Base-by-base conservation (phyloP, 2,888 invertebrate species). In the Stramonita haemastoma region DNA sequence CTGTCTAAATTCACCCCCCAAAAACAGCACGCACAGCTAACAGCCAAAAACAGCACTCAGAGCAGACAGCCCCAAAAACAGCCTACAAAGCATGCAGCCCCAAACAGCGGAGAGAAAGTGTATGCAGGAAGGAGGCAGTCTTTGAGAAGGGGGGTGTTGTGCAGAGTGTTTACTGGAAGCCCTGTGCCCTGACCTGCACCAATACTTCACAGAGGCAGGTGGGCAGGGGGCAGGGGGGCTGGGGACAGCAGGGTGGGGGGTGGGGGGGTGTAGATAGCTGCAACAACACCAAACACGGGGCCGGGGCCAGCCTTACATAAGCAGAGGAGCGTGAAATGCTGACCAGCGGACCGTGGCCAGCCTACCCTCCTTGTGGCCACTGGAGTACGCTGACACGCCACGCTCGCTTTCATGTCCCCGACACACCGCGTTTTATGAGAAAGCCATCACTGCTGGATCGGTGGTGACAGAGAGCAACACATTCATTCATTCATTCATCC, bases 261-360 rank as follows among this genome's bases (percentile, higher is more conserved):
- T 22, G 29, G 29, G 13, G 34, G 32, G 79, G 79, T 79, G 34
- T 29, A 29, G 29, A 60, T n/a, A 85, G 85, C 85, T 85, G 85
- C 56, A 32, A 85, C 85, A 85, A 81, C 81, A 85, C 57, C 57
- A 85, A 57, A 56, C 85, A 56, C 85, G 29, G 56, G 46, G 36
- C 56, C n/a, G n/a, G 17, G 57, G 32, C 29, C 57, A 34, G 83
- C 29, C 56, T 85, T 57, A 56, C 57, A 57, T 85, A 85, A 85
- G 85, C 57, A 85, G 57, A 29, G 22, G 29, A 29, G 85, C 57
- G 57, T 85, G 57, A 57, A 57, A 85, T 26, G 29, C 46, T 57
- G 85, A 85, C 29, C 57, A 60, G 15, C 29, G 85, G 57, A 85
- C 85, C 85, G n/a, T 85, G 57, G n/a, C n/a, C 13, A 26, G 36